Percentiles rank a stretch among this genome's conserved stretches.
These are phyloP conservation scores for Trachelus stipa DNA, from an alignment of 2,888 invertebrate genomes.

Conservation along the genomic window DNA sequence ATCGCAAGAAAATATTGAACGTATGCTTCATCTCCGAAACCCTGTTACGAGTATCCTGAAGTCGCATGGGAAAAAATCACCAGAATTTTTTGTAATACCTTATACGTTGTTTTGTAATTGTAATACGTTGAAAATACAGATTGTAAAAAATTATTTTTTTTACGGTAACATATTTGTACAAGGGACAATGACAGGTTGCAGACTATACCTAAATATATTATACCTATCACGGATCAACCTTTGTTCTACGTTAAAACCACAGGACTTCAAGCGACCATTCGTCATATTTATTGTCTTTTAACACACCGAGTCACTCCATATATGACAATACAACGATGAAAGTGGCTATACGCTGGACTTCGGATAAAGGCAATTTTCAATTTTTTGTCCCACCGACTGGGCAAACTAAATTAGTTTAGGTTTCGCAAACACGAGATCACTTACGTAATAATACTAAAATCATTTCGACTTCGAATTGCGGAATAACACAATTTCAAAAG, in stretches of 20 bases:
- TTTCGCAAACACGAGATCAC: not conserved
- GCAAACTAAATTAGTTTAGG: not conserved
- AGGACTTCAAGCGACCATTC: not conserved
- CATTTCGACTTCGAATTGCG: not conserved
- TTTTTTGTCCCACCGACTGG: not conserved
- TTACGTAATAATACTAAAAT: not conserved
- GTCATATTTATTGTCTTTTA: too few relatives aligned
- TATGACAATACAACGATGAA: not conserved
- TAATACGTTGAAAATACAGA: not conserved
- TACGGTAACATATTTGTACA: not conserved
- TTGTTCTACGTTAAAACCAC: not conserved
- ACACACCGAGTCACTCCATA: too few relatives aligned
- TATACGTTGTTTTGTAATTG: too few relatives aligned
- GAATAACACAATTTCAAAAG: not conserved
- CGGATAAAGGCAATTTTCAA: not conserved
- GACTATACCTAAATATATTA: not conserved
- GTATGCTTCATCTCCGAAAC: not conserved
- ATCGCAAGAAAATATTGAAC: not conserved
- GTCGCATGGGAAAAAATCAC: not conserved
- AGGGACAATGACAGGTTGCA: not conserved
- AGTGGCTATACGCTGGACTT: not conserved
- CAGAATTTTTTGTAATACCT: not conserved
- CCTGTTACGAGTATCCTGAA: not conserved
- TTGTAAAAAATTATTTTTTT: not conserved
- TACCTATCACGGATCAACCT: not conserved